Percentiles rank a stretch among this genome's conserved stretches.
phyloP scores from a whole-genome alignment of 1,140 invertebrate genomes.

The Teleogryllus occipitalis region DNA sequence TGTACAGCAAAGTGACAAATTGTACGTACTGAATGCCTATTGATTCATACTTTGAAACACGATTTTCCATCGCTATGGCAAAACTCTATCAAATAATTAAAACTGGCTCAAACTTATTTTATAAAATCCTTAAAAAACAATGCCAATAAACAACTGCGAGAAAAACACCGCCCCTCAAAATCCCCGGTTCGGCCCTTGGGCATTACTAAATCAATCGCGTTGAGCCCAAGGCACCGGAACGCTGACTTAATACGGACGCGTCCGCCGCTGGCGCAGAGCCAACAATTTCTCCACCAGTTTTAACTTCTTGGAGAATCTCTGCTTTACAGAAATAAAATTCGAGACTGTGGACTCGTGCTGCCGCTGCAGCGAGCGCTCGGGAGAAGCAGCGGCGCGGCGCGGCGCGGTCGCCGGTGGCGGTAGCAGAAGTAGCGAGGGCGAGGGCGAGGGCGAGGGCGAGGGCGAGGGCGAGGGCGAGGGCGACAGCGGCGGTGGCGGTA shows the following conservation, averaged over 20 bases:
- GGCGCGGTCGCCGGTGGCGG: background rate
- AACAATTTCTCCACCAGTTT: conserved; percentile 4
- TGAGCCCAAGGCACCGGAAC: background rate
- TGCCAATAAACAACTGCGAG: no score
- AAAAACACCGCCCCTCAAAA: background rate
- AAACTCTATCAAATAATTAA: no score
- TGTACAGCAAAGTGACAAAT: no score
- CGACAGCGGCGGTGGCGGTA: background rate
- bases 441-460: background rate
- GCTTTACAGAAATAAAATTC: conserved; percentile 5
- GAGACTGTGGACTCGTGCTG: background rate
- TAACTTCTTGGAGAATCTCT: background rate
- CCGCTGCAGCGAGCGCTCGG: background rate
- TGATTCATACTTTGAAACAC: no score
- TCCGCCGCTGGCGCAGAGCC: background rate
- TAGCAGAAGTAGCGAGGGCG: background rate
- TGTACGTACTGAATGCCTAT: no score
- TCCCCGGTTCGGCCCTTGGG: background rate
- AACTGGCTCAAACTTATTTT: no score
- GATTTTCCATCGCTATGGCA: no score
- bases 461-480: background rate
- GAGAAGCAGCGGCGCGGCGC: no score
- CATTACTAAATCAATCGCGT: background rate
- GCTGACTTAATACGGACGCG: background rate
- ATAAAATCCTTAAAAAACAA: no score